Conservation (phyloP, 2,888 invertebrate genomes). For the Pheosia tremula region DNA sequence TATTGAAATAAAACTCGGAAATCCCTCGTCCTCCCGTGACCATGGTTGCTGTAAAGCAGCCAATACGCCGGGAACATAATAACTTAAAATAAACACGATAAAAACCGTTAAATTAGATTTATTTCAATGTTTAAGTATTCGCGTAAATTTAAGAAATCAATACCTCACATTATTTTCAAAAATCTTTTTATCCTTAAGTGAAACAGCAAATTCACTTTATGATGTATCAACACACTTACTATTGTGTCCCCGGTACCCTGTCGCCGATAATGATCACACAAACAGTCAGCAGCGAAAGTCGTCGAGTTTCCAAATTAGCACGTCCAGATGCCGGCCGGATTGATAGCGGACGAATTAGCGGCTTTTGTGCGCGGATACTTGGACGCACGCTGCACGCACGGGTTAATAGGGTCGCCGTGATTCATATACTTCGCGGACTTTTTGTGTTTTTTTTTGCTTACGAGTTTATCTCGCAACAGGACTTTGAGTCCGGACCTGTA, state of each 20-base stretch:
- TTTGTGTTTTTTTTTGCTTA: neutral
- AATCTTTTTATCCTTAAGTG: conserved; percentile 18
- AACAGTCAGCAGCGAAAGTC: conserved; percentile 59
- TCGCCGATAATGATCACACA: conserved; percentile 52
- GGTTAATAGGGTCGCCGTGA: conserved; percentile 34
- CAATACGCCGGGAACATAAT: too few species aligned
- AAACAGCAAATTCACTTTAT: conserved; percentile 27
- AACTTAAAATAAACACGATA: too few species aligned
- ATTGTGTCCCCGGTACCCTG: conserved; percentile 29
- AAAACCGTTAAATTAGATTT: too few species aligned
- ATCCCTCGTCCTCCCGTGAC: too few species aligned
- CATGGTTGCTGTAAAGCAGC: too few species aligned
- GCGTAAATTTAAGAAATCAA: too few species aligned
- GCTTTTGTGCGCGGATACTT: conserved; percentile 58
- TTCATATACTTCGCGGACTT: neutral
- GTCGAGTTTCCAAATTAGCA: conserved; percentile 69
- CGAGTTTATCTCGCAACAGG: too few species aligned
- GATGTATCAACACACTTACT: conserved; percentile 34
- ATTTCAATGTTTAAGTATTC: too few species aligned
- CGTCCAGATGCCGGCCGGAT: conserved; percentile 46
- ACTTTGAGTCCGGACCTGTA: too few species aligned
- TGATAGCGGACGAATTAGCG: conserved; percentile 78
- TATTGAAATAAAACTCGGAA: too few species aligned
- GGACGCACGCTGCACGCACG: conserved; percentile 34
- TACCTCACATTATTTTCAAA: neutral